These are phyloP conservation scores for Drosophila nasuta DNA, from an alignment of 1,140 invertebrate species.

Conservation along the genomic window DNA sequence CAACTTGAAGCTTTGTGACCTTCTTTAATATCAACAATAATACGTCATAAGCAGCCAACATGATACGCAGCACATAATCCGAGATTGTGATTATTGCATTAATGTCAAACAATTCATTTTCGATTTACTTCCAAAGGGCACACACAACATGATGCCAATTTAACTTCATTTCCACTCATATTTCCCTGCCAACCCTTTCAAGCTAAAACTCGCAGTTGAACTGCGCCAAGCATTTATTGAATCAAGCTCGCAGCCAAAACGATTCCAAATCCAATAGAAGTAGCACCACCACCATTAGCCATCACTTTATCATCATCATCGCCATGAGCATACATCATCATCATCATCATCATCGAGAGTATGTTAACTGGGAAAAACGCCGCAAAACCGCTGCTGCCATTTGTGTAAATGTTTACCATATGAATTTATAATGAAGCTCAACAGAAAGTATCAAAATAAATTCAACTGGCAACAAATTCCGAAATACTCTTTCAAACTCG, in stretches of 20 bases:
- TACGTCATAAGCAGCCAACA: background rate
- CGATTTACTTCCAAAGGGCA: constrained; percentile 6
- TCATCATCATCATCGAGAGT: background rate
- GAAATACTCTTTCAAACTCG: constrained; percentile 16
- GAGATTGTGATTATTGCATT: constrained; percentile 24
- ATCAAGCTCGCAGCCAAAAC: constrained; percentile 2
- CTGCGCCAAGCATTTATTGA: constrained; percentile 12
- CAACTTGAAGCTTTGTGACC: constrained; percentile 7
- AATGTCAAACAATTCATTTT: constrained; percentile 8
- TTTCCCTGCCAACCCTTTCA: constrained; percentile 13
- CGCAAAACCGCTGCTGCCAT: constrained; percentile 54
- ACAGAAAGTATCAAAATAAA: constrained; percentile 23
- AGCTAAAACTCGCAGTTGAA: constrained; percentile 1
- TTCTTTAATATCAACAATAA: background rate
- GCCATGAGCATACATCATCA: background rate
- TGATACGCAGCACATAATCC: background rate
- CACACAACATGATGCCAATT: constrained; percentile 24
- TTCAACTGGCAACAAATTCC: background rate
- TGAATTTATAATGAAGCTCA: constrained; percentile 75
- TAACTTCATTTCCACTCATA: background rate
- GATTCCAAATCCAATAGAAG: constrained; percentile 12
- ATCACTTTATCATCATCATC: background rate
- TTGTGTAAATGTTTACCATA: constrained; percentile 80
- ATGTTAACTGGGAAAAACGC: constrained; percentile 29
- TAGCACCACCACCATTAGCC: background rate